Conservation (phyloP, 2,888 invertebrate species). For the Apocheima hispidaria region DNA sequence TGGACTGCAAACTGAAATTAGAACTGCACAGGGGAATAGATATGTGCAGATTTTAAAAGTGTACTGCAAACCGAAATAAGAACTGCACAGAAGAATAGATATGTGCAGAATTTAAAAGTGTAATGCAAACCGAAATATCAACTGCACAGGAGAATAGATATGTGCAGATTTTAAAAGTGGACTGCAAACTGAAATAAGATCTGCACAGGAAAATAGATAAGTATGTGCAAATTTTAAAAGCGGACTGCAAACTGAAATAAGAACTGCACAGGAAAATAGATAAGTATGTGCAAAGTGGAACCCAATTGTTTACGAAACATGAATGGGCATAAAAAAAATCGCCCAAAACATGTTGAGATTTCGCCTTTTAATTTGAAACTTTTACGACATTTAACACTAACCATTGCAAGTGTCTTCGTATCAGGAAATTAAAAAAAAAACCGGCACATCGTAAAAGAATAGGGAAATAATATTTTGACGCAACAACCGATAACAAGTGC, state of each 20-base stretch:
- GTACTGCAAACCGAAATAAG: neutral
- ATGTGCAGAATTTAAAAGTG: no score
- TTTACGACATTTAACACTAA: neutral
- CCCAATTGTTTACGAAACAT: neutral
- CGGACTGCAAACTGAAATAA: neutral
- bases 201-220: no score
- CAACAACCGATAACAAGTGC: conserved; percentile 16
- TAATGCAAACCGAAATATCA: neutral
- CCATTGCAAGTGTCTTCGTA: neutral
- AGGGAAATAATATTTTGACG: conserved; percentile 15
- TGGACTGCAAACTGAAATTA: neutral
- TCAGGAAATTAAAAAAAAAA: conserved; percentile 4
- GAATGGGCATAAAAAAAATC: neutral
- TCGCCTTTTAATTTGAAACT: neutral
- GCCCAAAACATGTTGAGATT: neutral
- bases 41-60: no score
- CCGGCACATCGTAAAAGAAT: conserved; percentile 13
- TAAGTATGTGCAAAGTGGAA: neutral
- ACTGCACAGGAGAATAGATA: no score
- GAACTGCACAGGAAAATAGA: no score
- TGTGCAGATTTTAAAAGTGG: no score
- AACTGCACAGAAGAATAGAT: no score
- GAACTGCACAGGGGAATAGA: no score
- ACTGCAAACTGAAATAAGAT: neutral
- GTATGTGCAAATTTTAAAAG: no score